These are phyloP conservation scores for Melieria picta DNA, from an alignment of 2,888 invertebrate species.

Conservation along the genomic window DNA sequence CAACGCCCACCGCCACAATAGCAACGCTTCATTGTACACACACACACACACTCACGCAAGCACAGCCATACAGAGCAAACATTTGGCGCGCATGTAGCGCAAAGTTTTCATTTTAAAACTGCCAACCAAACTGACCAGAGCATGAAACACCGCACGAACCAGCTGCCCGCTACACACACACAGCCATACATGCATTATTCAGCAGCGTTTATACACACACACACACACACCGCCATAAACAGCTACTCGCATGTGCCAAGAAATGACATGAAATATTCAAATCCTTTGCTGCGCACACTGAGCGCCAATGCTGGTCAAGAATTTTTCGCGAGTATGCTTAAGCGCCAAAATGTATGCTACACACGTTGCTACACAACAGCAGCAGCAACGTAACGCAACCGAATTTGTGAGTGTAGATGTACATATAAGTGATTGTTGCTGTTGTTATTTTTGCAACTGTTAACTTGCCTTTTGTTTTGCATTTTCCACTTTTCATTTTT, in stretches of 20 bases:
- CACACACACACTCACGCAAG: too few relatives aligned
- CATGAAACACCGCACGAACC: neutral
- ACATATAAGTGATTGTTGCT: too few relatives aligned
- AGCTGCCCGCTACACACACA: neutral
- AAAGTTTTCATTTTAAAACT: too few relatives aligned
- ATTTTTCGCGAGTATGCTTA: neutral
- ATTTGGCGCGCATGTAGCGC: too few relatives aligned
- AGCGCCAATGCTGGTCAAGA: slow-evolving; percentile 7
- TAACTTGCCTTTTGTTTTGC: too few relatives aligned
- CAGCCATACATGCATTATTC: slow-evolving; percentile 4
- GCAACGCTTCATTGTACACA: too few relatives aligned
- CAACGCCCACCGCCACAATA: too few relatives aligned
- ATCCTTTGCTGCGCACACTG: slow-evolving; percentile 15
- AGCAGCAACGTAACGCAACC: neutral
- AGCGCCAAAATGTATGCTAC: slow-evolving; percentile 26
- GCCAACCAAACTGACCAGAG: too few relatives aligned
- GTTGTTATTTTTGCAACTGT: too few relatives aligned
- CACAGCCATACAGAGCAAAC: too few relatives aligned
- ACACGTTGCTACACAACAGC: neutral
- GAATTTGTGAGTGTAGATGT: too few relatives aligned
- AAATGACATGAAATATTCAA: slow-evolving; percentile 12
- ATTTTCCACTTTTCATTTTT: neutral
- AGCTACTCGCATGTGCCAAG: slow-evolving; percentile 18
- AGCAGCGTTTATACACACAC: slow-evolving; percentile 7
- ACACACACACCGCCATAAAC: slow-evolving; percentile 13